Percentiles rank a stretch among this genome's conserved stretches.
phyloP scores from a whole-genome alignment of 2,797 vertebrate species.

The Chiloscyllium punctatum region DNA sequence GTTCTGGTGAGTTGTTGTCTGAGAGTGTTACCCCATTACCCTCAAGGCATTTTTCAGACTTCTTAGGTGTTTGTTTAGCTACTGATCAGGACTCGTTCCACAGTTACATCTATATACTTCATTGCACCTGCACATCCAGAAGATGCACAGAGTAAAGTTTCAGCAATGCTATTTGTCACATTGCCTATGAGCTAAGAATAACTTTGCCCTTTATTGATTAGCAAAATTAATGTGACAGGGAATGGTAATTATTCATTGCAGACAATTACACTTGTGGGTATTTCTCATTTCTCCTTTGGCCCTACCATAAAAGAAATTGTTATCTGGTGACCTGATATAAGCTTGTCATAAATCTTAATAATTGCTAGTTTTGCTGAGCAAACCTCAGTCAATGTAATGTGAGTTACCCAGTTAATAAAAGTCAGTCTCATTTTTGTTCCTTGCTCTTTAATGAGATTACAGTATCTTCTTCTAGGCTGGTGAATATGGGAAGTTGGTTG shows the following conservation, averaged over 20 bases:
- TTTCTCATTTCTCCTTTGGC: neutral
- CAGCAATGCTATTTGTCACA: neutral
- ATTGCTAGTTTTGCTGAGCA: neutral
- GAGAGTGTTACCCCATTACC: neutral
- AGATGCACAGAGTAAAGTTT: neutral
- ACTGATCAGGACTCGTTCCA: neutral
- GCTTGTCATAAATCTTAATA: slow-evolving; percentile 7
- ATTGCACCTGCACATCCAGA: neutral
- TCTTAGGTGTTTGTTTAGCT: neutral
- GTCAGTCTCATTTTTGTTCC: neutral
- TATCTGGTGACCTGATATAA: neutral
- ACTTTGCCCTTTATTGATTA: neutral
- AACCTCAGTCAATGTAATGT: neutral
- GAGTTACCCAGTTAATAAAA: neutral
- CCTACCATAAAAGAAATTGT: neutral
- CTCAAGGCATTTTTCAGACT: neutral
- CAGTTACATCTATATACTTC: neutral
- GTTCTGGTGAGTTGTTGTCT: too few relatives aligned
- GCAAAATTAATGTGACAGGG: neutral
- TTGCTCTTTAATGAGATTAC: neutral
- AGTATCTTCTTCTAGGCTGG: neutral
- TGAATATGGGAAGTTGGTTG: neutral
- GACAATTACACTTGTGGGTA: neutral
- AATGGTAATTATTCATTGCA: neutral
- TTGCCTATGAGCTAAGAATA: neutral